Evolutionary conservation across 2,797 vertebrate genomes (phyloP).

Genomic region (Aplochiton taeniatus): DNA sequence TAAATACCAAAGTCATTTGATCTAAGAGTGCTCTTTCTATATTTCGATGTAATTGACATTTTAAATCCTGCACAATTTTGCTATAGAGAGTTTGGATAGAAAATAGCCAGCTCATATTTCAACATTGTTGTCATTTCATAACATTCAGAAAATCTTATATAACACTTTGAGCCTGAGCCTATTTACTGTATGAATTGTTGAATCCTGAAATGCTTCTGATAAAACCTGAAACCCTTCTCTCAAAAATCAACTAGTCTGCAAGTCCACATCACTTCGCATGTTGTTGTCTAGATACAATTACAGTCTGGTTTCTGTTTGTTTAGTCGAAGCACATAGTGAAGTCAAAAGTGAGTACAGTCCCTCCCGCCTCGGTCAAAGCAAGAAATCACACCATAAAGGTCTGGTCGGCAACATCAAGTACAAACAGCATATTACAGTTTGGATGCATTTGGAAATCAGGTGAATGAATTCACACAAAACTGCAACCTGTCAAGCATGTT

Average conservation of each 20-base stretch:
- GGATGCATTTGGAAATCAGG: constrained; percentile 14
- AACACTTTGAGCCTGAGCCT: too few species aligned
- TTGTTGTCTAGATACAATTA: constrained; percentile 68
- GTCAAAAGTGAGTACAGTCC: constrained; percentile 41
- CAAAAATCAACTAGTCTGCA: too few species aligned
- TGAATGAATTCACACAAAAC: constrained; percentile 22
- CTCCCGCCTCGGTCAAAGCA: constrained; percentile 39
- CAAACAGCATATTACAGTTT: constrained; percentile 34
- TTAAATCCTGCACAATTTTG: constrained; percentile 57
- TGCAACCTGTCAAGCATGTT: not conserved
- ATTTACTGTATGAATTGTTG: too few species aligned
- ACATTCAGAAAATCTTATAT: not conserved
- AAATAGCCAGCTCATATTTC: constrained; percentile 18
- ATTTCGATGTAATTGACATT: constrained; percentile 47
- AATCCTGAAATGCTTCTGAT: too few species aligned
- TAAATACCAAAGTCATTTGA: constrained; percentile 52
- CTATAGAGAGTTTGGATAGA: constrained; percentile 30
- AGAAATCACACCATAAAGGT: constrained; percentile 45
- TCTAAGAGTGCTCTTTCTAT: constrained; percentile 48
- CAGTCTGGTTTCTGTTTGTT: constrained; percentile 45
- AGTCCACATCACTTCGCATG: constrained; percentile 27
- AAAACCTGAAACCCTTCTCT: too few species aligned
- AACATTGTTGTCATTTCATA: constrained; percentile 14
- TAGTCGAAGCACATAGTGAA: constrained; percentile 27
- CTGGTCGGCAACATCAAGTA: constrained; percentile 32